Evolutionary conservation across 1,140 invertebrate species (phyloP).

Genomic region (Aphidius gifuensis): DNA sequence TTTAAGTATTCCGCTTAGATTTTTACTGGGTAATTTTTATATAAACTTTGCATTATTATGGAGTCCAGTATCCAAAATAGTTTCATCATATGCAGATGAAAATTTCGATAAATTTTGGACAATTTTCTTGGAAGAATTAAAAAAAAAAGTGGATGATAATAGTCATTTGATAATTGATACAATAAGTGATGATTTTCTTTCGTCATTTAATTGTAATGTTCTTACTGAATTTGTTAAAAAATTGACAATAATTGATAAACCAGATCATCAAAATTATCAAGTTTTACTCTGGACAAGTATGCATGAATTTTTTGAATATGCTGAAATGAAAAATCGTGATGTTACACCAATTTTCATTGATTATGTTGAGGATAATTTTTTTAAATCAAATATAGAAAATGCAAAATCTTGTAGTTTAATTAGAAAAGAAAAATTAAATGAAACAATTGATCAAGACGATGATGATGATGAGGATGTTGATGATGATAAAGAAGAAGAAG

Average conservation of each 20-base stretch:
- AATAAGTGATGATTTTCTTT: constrained; percentile 15
- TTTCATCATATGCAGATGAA: constrained; percentile 71
- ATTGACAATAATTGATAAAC: constrained; percentile 54
- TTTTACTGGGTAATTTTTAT: constrained; percentile 78
- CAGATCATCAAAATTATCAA: constrained; percentile 73
- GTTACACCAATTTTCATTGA: constrained; percentile 73
- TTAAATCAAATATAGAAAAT: constrained; percentile 53
- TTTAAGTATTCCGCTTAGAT: constrained; percentile 66
- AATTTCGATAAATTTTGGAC: constrained; percentile 73
- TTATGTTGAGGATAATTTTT: constrained; percentile 67
- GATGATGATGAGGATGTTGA: constrained; percentile 31
- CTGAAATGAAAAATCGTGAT: constrained; percentile 76
- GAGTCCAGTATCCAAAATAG: constrained; percentile 74
- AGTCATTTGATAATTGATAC: not conserved
- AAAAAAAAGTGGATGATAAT: constrained; percentile 16
- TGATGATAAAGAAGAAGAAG: constrained; percentile 35
- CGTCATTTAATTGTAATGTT: constrained; percentile 36
- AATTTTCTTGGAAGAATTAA: constrained; percentile 66
- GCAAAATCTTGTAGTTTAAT: constrained; percentile 53
- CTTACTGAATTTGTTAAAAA: constrained; percentile 29
- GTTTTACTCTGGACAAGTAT: constrained; percentile 79
- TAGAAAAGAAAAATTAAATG: constrained; percentile 23
- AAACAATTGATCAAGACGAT: constrained; percentile 30
- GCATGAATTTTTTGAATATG: constrained; percentile 67
- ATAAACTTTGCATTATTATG: constrained; percentile 86